A percentile compares a stretch with the other conserved stretches of the same genome.
These are phyloP conservation scores for Drosophila bocki DNA, from an alignment of 1,140 invertebrate species.

Conservation along the genomic window DNA sequence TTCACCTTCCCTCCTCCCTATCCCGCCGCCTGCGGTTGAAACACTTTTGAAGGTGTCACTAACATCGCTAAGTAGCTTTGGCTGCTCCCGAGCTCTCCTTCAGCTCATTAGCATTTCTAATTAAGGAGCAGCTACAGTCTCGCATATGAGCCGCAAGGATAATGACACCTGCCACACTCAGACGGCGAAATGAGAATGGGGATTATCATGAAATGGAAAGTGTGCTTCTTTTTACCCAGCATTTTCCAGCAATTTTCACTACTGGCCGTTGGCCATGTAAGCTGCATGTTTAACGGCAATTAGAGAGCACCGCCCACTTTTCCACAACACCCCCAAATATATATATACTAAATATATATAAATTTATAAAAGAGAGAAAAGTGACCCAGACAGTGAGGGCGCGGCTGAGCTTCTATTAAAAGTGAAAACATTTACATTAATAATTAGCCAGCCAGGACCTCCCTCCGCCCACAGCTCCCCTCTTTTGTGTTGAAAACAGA, in stretches of 20 bases:
- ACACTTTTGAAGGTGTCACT: constrained; percentile 65
- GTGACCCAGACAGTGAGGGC: constrained; percentile 35
- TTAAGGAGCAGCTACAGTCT: constrained; percentile 55
- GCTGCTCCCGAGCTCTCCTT: constrained; percentile 14
- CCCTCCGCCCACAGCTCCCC: background rate
- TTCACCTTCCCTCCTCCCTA: background rate
- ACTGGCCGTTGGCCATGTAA: constrained; percentile 56
- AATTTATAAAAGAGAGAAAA: constrained; percentile 1
- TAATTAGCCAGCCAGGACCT: constrained; percentile 73
- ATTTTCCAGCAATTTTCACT: constrained; percentile 15
- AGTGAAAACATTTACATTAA: constrained; percentile 84
- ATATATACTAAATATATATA: background rate
- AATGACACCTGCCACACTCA: constrained; percentile 61
- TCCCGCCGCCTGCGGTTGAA: constrained; percentile 12
- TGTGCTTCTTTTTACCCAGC: background rate
- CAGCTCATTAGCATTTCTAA: constrained; percentile 78
- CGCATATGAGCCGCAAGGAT: constrained; percentile 67
- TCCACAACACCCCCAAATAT: background rate
- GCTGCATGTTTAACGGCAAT: constrained; percentile 70
- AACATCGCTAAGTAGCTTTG: constrained; percentile 73
- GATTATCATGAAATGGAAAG: constrained; percentile 54
- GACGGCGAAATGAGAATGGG: constrained; percentile 19
- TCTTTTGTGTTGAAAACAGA: constrained; percentile 21
- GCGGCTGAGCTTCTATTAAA: constrained; percentile 56
- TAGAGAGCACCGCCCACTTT: constrained; percentile 44